Evolutionary conservation across 2,797 vertebrate species (phyloP), one percentile per base, ranked within the genome.

Genomic region (Etheostoma nigrum): DNA sequence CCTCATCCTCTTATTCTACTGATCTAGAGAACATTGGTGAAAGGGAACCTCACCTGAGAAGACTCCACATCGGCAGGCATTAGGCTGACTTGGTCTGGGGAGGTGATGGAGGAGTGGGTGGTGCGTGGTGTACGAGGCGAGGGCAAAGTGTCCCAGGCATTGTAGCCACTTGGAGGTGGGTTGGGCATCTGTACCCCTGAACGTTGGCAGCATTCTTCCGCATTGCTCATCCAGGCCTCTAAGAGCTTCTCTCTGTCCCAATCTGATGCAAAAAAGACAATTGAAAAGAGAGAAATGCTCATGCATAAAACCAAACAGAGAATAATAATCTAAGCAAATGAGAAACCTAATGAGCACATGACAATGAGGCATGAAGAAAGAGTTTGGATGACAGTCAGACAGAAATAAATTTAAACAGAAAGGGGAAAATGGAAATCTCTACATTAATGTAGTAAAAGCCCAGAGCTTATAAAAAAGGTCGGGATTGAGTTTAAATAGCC

Each of bases 221-320:
- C 96, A 75, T 98, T 97, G 71, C 94, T 96, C 98, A 99, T 99
- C 98, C 98, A 99, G 25, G 97, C 98, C 92, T 99, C 98, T 61
- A 99, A 94, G 76, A 99, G 95, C 90, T 99, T 99, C 93, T 99
- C 98, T 84, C 97, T 95, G 94, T 99, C 98, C 98, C 98, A 99
- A 85, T 99, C 98, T 99, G 86, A 82, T 8, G 60, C 8, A 58
- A 85, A 71, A 78, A 74, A 68, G 8, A 52, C 16, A 42, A 47
- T n/a, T 57, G 65, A 18, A 69, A 9, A 72, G 12, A 60, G 36
- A 45, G 15, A 47, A 23, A 74, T 30, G 36, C 14, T 33, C 33
- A 27, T 4, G 54, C 25, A 61, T 15, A 33, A 51, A 54, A 66
- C 5, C 33, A 69, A 64, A 61, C 13, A 16, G 6, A 65, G 27